Conservation (phyloP, 1,140 invertebrate species). For the Trichogramma pretiosum region DNA sequence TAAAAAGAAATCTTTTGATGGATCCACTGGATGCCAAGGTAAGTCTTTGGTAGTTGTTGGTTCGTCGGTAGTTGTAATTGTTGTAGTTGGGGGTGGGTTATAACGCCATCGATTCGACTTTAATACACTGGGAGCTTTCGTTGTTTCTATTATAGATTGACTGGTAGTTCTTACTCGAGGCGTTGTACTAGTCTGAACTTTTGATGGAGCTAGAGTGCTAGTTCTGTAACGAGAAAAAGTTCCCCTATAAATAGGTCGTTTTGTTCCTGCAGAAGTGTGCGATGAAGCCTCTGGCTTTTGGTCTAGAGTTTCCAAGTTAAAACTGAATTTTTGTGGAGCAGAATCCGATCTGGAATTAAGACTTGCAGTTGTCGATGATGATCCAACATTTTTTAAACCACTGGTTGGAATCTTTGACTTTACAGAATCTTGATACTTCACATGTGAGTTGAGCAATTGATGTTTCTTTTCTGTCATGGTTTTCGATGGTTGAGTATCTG, state of each 20-base stretch:
- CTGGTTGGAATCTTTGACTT: too few relatives aligned
- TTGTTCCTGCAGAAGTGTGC: slow-evolving; percentile 15
- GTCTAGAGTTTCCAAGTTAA: slow-evolving; percentile 29
- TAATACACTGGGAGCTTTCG: slow-evolving; percentile 19
- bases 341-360: slow-evolving; percentile 19
- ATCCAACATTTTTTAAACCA: neutral
- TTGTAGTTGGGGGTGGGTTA: slow-evolving; percentile 25
- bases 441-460: neutral
- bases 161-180: slow-evolving; percentile 18
- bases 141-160: slow-evolving; percentile 2
- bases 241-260: slow-evolving; percentile 21
- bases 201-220: slow-evolving; percentile 12
- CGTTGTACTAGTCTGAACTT: slow-evolving; percentile 25
- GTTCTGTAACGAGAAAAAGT: slow-evolving; percentile 17
- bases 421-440: neutral
- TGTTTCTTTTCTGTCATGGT: neutral
- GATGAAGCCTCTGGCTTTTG: slow-evolving; percentile 18
- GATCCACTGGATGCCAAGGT: neutral
- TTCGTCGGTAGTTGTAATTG: neutral
- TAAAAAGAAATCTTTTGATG: slow-evolving; percentile 21
- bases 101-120: slow-evolving; percentile 35
- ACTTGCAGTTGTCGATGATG: slow-evolving; percentile 16
- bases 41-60: slow-evolving; percentile 1
- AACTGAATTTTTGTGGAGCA: slow-evolving; percentile 34
- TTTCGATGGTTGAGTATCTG: neutral